A percentile compares a stretch with the other conserved stretches of the same genome.
These are phyloP conservation scores for Volucella inanis DNA, from an alignment of 2,888 invertebrate genomes.

Conservation along the genomic window DNA sequence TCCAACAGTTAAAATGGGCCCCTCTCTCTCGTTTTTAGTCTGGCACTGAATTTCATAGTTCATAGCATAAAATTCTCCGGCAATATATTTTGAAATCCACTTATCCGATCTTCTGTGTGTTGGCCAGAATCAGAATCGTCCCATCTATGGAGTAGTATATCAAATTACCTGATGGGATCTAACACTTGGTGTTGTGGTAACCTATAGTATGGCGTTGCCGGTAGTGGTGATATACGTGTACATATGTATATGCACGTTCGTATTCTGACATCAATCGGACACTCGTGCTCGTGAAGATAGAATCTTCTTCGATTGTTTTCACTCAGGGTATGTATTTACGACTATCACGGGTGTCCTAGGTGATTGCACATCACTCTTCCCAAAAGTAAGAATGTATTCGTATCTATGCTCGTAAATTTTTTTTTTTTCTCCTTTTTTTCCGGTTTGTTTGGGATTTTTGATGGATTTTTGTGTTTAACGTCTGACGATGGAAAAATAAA, in stretches of 20 bases:
- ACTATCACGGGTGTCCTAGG: too few relatives aligned
- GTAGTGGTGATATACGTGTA: too few relatives aligned
- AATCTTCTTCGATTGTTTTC: constrained; percentile 59
- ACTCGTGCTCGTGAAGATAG: constrained; percentile 12
- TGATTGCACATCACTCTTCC: too few relatives aligned
- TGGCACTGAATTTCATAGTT: constrained; percentile 8
- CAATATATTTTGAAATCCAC: constrained; percentile 63
- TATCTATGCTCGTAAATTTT: too few relatives aligned
- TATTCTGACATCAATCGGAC: background rate
- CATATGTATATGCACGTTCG: background rate
- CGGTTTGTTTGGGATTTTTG: too few relatives aligned
- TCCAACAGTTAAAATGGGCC: constrained; percentile 9
- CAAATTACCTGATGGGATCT: constrained; percentile 59
- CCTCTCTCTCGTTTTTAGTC: background rate
- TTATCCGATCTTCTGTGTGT: constrained; percentile 32
- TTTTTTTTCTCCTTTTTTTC: too few relatives aligned
- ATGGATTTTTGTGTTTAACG: too few relatives aligned
- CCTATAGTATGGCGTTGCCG: background rate
- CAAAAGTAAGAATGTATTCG: too few relatives aligned
- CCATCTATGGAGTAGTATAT: constrained; percentile 27
- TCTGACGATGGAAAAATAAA: too few relatives aligned
- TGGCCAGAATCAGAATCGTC: background rate
- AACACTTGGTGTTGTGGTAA: constrained; percentile 31
- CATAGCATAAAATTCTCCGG: constrained; percentile 42
- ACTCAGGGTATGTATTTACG: constrained; percentile 31